Base-by-base conservation (phyloP, 2,888 invertebrate species). In the Epirrhoe tristata region DNA sequence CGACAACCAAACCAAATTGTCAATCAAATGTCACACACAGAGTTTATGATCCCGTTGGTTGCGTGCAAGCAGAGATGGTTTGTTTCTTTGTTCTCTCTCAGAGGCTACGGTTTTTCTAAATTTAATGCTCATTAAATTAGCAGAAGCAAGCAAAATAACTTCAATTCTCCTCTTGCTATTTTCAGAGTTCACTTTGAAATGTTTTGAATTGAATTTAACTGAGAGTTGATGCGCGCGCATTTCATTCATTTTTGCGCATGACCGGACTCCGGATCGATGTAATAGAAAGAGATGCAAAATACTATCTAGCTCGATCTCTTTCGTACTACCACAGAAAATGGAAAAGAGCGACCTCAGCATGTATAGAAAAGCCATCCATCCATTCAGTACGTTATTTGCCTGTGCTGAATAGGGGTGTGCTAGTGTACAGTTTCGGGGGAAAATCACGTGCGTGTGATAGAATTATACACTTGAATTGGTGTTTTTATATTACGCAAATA, bases 321-420 rank as follows among this genome's bases (percentile, higher is more conserved):
- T 7, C 46, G 36, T 39, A 32, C 56, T 46, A 53, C 72, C 72
- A 72, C 70, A 74, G 67, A 70, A 72, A 74, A 74, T 73, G 69
- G 62, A 67, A 60, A 63, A 53, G 17, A 60, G 57, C 36, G 31
- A 53, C 56, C 16, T 43, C 51, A 59, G 52, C 59, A 36, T 50
- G 31, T 69, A 70, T 67, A 75, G 67, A 72, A 73, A 67, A 67
- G 65, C 59, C 63, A 68, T 61, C 61, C 53, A 14, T 63, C 64
- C 68, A 80, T 71, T 87, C 83, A 91, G 91, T 91, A 86, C 85
- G 85, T 81, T 84, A 77, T 80, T n/a, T 74, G 77, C 79, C 68
- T 70, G 77, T 79, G 81, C 77, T n/a, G 51, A 63, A 68, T 69
- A 72, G 77, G 83, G 87, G 64, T 81, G 89, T 88, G 81, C 74